phyloP scores from a whole-genome alignment of 2,113 vertebrate species.

The Rhabdornis inornatus region DNA sequence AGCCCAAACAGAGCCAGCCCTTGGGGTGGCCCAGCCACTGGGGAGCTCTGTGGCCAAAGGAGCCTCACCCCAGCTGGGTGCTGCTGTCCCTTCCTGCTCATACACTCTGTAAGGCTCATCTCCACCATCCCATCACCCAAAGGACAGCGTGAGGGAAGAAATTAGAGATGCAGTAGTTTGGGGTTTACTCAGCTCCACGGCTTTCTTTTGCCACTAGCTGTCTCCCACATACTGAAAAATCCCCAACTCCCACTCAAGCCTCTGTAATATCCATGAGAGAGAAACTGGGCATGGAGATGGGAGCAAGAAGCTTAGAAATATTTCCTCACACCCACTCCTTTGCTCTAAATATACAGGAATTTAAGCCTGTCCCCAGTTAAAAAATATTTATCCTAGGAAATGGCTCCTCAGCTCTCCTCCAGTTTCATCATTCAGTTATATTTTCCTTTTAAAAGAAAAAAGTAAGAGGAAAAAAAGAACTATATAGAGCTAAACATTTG shows the following conservation, averaged over 20 bases:
- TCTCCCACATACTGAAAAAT: neutral
- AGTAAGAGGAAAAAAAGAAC: neutral
- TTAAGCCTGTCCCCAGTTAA: neutral
- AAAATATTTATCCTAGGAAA: neutral
- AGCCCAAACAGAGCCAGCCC: neutral
- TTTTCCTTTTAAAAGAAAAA: conserved; percentile 1
- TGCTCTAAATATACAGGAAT: conserved; percentile 9
- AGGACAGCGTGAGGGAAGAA: rapidly evolving
- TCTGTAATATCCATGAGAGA: neutral
- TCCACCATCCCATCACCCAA: neutral
- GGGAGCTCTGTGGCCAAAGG: neutral
- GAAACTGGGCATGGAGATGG: neutral
- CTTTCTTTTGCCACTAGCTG: neutral
- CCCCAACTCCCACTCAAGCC: neutral
- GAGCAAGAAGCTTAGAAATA: neutral
- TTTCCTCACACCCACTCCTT: conserved; percentile 20
- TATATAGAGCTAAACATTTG: neutral
- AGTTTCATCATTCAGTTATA: neutral
- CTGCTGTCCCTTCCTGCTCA: rapidly evolving
- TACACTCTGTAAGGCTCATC: neutral
- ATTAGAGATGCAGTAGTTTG: rapidly evolving
- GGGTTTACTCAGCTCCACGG: neutral
- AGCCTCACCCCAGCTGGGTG: neutral
- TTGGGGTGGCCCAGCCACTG: rapidly evolving
- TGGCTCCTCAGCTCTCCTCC: neutral